These are phyloP conservation scores for Automeris io DNA, from an alignment of 2,888 invertebrate genomes.

Conservation along the genomic window DNA sequence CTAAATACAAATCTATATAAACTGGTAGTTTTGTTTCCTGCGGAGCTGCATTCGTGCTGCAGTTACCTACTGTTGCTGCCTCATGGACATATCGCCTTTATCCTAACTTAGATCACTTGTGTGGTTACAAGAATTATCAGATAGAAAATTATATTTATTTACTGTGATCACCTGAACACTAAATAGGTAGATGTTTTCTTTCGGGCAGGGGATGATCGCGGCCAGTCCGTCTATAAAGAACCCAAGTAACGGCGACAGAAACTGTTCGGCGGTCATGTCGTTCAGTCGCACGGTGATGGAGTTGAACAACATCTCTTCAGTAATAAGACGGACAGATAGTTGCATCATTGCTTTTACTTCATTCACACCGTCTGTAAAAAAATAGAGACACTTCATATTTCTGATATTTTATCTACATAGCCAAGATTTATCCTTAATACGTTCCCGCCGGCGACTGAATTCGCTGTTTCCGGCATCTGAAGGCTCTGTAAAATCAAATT, in stretches of 20 bases:
- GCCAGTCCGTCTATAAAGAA: constrained; percentile 94
- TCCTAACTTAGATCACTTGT: no score
- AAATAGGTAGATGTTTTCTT: constrained; percentile 94
- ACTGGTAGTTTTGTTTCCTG: no score
- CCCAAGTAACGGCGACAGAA: constrained; percentile 90
- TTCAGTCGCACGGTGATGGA: constrained; percentile 95
- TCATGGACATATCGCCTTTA: no score
- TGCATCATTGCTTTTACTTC: constrained; percentile 96
- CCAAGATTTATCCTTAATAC: background rate
- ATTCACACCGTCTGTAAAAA: constrained; percentile 88
- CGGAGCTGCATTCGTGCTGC: no score
- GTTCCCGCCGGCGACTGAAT: no score
- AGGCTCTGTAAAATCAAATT: no score
- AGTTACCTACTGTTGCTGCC: no score
- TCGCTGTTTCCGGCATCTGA: no score
- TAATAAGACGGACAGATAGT: constrained; percentile 91
- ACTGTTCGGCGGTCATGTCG: constrained; percentile 95
- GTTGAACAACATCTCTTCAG: constrained; percentile 95
- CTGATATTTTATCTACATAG: background rate
- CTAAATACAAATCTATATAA: no score
- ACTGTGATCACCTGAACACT: constrained; percentile 93
- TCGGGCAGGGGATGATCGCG: constrained; percentile 93
- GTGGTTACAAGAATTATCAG: no score
- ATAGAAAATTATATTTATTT: no score
- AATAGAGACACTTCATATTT: background rate